Evolutionary conservation across 2,888 invertebrate genomes (phyloP), one percentile per base, ranked within the genome.

Genomic region (Ptychoptera contaminata): DNA sequence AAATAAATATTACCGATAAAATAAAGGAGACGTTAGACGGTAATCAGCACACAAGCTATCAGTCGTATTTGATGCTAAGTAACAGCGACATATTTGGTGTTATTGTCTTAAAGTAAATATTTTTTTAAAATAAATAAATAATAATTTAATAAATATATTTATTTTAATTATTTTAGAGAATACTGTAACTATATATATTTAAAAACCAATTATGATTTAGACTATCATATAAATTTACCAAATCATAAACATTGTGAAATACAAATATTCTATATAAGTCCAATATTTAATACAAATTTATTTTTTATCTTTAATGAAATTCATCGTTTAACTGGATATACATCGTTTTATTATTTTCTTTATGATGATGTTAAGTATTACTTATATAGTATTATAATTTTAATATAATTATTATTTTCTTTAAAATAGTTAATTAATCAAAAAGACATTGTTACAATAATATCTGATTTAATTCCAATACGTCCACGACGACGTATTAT

Each of bases 281-380:
- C 73, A 10, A 61, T 70, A n/a, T 73, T 73, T 51, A 16, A 14
- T 10, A n/a, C 34, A 8, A 42, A 23, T n/a, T 2, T 10, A 12
- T n/a, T 16, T 34, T 66, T 58, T 48, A 67, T 74, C 43, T 55
- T 73, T 46, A 56, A 65, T 45, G 77, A 77, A 55, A 53, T 74
- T 8, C 67, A 70, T 58, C 58, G 72, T 7, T 50, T 69, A 11
- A 61, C 61, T 39, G 61, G 62, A n/a, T 65, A 60, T 48, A 56
- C 59, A 6, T 58, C 64, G 11, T 52, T 73, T 5, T 70, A 63
- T 50, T 69, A 70, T 55, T 57, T 59, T n/a, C 51, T 68, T 1
- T 11, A 41, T 7, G 42, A 46, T 56, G 65, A 40, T 44, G 48
- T 45, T 40, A 40, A 14, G 23, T 42, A 42, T 48, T 34, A 37